Base-by-base conservation (phyloP, 2,797 vertebrate species). In the Threskiornis aethiopicus region DNA sequence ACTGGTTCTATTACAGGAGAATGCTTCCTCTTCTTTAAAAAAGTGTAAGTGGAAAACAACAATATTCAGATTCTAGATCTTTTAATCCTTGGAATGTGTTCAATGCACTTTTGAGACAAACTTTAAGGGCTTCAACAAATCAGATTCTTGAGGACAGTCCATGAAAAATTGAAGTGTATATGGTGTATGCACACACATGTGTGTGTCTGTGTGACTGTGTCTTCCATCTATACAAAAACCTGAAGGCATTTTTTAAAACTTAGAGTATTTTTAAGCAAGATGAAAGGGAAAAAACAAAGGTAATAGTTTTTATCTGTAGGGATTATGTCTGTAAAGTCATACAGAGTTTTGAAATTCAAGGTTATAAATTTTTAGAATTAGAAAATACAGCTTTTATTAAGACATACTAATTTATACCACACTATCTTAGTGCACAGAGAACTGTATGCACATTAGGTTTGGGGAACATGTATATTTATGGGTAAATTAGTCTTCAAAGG, bases 261-360 rank as follows among this genome's bases (percentile, higher is more conserved):
- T 54, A 62, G 52, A 87, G 51, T 61, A 85, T 86, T 97, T 91
- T 95, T 87, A 96, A 93, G 39, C 35, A 58, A 89, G 57, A 93
- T 94, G 28, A 95, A 97, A 97, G 46, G 17, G 51, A 89, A 84
- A 41, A 24, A 61, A 11, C 9, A 91, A 77, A 71, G 39, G 59
- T 51, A 58, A 13, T 18, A 46, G n/a, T 21, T 94, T 89, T 87
- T 83, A 37, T 93, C 81, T 96, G 47, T 20, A 76, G 39, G 20
- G 44, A 84, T 89, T 84, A 51, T 92, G 47, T 21, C 81, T 75
- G 44, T 65, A 77, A 95, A 96, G 46, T 88, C 59, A 33, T 47
- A 69, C 0, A 61, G 58, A 87, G 55, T 95, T 97, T 90, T 55
- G 62, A 93, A 97, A 97, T 81, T 97, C 87, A 97, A 97, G 46